These are phyloP conservation scores for Megaceryle alcyon DNA, from an alignment of 2,797 vertebrate genomes.

Conservation along the genomic window DNA sequence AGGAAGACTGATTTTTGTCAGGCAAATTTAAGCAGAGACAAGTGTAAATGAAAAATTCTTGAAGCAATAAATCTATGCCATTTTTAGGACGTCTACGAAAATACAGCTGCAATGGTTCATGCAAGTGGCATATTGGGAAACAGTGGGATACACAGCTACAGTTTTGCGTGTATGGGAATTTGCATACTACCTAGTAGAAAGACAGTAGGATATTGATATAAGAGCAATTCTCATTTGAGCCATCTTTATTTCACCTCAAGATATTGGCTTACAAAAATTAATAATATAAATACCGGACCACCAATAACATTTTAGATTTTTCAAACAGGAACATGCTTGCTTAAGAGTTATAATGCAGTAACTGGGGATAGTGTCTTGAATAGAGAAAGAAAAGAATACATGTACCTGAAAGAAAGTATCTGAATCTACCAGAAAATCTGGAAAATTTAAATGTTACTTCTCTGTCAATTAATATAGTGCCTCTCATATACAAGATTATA, in stretches of 20 bases:
- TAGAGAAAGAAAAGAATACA: neutral
- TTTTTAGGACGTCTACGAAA: neutral
- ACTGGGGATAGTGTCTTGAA: neutral
- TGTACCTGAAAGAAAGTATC: neutral
- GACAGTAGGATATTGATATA: neutral
- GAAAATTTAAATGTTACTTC: neutral
- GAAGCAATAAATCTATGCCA: neutral
- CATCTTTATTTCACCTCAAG: neutral
- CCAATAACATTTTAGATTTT: neutral
- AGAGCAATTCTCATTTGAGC: neutral
- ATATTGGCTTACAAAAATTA: neutral
- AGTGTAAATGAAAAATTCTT: neutral
- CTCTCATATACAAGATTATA: neutral
- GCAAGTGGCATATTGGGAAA: neutral
- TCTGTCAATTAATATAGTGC: neutral
- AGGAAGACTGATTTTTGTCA: neutral
- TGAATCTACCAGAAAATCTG: neutral
- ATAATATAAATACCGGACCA: neutral
- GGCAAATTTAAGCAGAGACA: neutral
- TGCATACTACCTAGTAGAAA: neutral
- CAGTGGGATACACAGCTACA: neutral
- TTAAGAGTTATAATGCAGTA: neutral
- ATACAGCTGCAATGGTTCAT: neutral
- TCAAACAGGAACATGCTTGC: neutral
- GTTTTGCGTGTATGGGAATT: neutral